Evolutionary conservation across 2,888 invertebrate genomes (phyloP).

Genomic region (Apamea anceps): DNA sequence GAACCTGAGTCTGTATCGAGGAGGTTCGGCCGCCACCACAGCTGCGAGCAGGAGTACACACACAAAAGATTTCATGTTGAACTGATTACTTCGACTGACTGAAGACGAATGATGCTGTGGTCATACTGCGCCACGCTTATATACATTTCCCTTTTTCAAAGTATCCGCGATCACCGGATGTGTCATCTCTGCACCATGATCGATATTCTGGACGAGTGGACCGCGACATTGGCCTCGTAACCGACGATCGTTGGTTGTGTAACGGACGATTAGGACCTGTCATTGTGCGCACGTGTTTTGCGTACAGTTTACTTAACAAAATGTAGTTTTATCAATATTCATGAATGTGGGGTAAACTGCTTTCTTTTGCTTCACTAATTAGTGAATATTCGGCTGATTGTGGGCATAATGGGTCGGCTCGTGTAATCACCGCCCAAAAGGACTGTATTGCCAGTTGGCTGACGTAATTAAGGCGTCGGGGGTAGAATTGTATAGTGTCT

Average conservation of each 20-base stretch:
- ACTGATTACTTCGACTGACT: slow-evolving; percentile 75
- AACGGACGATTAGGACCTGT: slow-evolving; percentile 86
- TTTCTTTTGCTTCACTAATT: slow-evolving; percentile 72
- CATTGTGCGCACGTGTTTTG: slow-evolving; percentile 86
- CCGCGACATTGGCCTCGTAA: slow-evolving; percentile 87
- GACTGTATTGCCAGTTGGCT: slow-evolving; percentile 60
- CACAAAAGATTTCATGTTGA: slow-evolving; percentile 80
- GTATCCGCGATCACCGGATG: slow-evolving; percentile 86
- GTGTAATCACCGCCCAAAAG: slow-evolving; percentile 61
- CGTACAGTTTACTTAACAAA: slow-evolving; percentile 78
- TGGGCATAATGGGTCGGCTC: slow-evolving; percentile 63
- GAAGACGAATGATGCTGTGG: slow-evolving; percentile 85
- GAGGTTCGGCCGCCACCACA: slow-evolving; percentile 82
- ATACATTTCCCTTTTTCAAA: slow-evolving; percentile 75
- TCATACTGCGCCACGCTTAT: slow-evolving; percentile 74
- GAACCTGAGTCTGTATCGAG: slow-evolving; percentile 78
- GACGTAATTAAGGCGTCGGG: slow-evolving; percentile 68
- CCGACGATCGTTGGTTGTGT: slow-evolving; percentile 84
- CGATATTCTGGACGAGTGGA: slow-evolving; percentile 84
- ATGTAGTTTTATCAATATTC: slow-evolving; percentile 83
- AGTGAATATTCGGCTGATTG: slow-evolving; percentile 71
- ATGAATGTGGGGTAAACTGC: slow-evolving; percentile 81
- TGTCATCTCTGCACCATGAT: slow-evolving; percentile 81
- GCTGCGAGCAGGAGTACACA: slow-evolving; percentile 80
- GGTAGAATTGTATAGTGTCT: slow-evolving; percentile 60